Percentiles rank a stretch among this genome's conserved stretches.
Evolutionary conservation across 2,113 vertebrate species (phyloP).

Genomic region (Corydoras sp.): DNA sequence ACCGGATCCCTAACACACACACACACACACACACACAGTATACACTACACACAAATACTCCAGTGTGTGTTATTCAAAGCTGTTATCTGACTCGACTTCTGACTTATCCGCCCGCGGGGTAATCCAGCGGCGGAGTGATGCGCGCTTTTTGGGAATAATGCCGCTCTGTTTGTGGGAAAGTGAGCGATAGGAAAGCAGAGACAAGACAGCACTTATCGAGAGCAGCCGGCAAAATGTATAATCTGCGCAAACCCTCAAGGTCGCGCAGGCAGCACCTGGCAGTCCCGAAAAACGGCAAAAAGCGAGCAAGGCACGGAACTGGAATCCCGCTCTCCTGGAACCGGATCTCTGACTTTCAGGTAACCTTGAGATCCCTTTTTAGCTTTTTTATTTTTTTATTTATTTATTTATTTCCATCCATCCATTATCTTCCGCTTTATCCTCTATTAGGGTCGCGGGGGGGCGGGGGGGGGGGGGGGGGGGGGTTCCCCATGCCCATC

Average conservation of each 20-base stretch:
- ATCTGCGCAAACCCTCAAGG: conserved; percentile 51
- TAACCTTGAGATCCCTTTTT: conserved; percentile 54
- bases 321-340: conserved; percentile 58
- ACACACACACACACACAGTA: conserved; percentile 45
- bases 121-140: conserved; percentile 41
- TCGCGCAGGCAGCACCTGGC: conserved; percentile 51
- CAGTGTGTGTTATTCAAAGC: conserved; percentile 36
- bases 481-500: too few relatives aligned
- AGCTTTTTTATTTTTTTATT: too few relatives aligned
- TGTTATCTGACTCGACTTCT: conserved; percentile 38
- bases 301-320: conserved; percentile 45
- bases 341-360: conserved; percentile 57
- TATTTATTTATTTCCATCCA: too few relatives aligned
- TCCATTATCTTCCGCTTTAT: too few relatives aligned
- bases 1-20: conserved; percentile 47
- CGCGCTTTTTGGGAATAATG: conserved; percentile 48
- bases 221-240: conserved; percentile 49
- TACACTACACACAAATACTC: too few relatives aligned
- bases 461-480: too few relatives aligned
- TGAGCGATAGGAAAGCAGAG: conserved; percentile 38
- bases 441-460: too few relatives aligned
- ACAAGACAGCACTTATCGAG: conserved; percentile 47
- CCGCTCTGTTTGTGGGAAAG: conserved; percentile 46
- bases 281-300: conserved; percentile 34
- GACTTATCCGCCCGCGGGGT: conserved; percentile 45